phyloP scores from a whole-genome alignment of 1,140 invertebrate species.

The Gryllus bimaculatus region DNA sequence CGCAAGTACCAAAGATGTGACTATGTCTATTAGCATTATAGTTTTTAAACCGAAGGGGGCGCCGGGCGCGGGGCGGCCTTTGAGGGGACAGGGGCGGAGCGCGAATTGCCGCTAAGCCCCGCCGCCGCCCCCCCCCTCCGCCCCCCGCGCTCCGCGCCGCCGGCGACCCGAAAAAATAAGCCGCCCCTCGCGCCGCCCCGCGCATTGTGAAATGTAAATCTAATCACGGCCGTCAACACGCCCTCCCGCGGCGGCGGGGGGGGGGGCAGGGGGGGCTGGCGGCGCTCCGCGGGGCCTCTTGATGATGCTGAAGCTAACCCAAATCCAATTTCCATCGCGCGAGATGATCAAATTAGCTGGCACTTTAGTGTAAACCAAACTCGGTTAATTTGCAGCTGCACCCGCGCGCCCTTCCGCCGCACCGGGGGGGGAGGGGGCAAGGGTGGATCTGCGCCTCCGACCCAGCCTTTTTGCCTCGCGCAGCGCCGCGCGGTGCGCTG shows the following conservation, averaged over 20 bases:
- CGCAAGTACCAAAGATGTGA: background rate
- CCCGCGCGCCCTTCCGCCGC: background rate
- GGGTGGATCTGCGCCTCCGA: background rate
- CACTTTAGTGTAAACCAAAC: slow-evolving; percentile 41
- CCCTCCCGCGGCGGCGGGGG: background rate
- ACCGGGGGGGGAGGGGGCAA: background rate
- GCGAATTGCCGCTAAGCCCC: no score
- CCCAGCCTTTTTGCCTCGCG: no score
- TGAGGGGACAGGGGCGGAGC: background rate
- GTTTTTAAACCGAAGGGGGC: background rate
- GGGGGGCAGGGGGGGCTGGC: background rate
- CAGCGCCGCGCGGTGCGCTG: no score
- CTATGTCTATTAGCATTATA: slow-evolving; percentile 5
- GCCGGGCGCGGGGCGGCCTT: background rate
- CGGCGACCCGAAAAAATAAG: slow-evolving; percentile 18
- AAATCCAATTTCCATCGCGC: slow-evolving; percentile 20
- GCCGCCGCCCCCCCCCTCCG: background rate
- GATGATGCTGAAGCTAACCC: slow-evolving; percentile 22
- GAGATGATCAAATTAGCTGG: slow-evolving; percentile 37
- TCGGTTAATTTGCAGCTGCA: slow-evolving; percentile 33
- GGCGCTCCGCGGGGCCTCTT: background rate
- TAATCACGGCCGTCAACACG: slow-evolving; percentile 22
- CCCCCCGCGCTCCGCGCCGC: background rate
- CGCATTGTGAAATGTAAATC: slow-evolving; percentile 25
- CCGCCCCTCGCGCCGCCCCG: slow-evolving; percentile 2